Evolutionary conservation across 1,140 invertebrate species (phyloP).

Genomic region (Dryas iulia): DNA sequence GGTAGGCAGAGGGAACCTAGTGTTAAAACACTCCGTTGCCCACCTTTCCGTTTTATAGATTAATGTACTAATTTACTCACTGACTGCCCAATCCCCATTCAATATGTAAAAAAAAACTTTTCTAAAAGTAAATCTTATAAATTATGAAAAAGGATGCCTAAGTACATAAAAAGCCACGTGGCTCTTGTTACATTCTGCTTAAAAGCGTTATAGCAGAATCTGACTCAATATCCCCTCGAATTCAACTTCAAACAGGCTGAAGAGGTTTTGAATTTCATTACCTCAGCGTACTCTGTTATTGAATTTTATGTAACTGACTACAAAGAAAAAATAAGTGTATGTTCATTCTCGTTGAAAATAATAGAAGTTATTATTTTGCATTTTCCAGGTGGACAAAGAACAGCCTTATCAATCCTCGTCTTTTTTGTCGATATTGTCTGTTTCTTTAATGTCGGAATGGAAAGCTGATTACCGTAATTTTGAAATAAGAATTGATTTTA

Average conservation of each 20-base stretch:
- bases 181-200: slow-evolving; percentile 25
- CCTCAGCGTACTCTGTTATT: slow-evolving; percentile 54
- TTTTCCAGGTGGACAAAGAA: background rate
- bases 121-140: background rate
- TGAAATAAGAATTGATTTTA: too few species aligned
- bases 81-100: background rate
- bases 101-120: background rate
- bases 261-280: slow-evolving; percentile 61
- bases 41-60: too few species aligned
- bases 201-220: slow-evolving; percentile 38
- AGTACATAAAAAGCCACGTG: slow-evolving; percentile 10
- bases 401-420: background rate
- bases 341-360: slow-evolving; percentile 9
- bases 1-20: too few species aligned
- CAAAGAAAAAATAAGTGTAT: slow-evolving; percentile 33
- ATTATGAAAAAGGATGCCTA: background rate
- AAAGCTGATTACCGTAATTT: too few species aligned
- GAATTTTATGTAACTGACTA: slow-evolving; percentile 50
- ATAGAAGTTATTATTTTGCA: background rate
- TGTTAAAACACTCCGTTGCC: too few species aligned
- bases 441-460: background rate
- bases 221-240: slow-evolving; percentile 51
- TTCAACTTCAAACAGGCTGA: slow-evolving; percentile 55
- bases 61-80: too few species aligned
- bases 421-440: background rate